A percentile compares a stretch with the other conserved stretches of the same genome.
These are phyloP conservation scores for Thermophis baileyi DNA, from an alignment of 2,113 vertebrate species.

Conservation along the genomic window DNA sequence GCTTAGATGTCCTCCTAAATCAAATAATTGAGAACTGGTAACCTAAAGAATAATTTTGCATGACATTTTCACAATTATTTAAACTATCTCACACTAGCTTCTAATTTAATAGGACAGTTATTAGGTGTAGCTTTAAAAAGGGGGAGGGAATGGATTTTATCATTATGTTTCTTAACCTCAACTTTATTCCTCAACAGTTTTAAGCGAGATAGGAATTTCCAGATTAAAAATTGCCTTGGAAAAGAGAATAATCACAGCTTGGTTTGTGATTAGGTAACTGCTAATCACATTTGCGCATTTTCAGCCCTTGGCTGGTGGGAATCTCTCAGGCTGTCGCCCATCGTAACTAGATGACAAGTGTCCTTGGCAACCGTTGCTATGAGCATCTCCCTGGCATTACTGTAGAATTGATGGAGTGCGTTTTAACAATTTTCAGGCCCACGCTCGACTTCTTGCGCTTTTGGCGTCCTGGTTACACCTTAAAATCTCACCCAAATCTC, in stretches of 20 bases:
- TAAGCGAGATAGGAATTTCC: not conserved
- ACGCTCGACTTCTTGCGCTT: not conserved
- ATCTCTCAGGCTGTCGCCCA: not conserved
- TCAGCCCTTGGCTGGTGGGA: not conserved
- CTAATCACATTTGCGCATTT: not conserved
- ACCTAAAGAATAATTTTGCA: not conserved
- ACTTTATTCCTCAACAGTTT: not conserved
- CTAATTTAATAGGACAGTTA: not conserved
- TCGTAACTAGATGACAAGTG: conserved; percentile 14
- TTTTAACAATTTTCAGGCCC: not conserved
- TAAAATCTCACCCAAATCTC: not conserved
- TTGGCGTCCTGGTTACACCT: not conserved
- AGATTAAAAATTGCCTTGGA: not conserved
- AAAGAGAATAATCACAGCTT: too few relatives aligned
- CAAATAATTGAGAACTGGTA: not conserved
- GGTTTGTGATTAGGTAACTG: not conserved
- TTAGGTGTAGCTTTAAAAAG: not conserved
- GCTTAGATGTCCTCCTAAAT: not conserved
- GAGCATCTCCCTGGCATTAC: not conserved
- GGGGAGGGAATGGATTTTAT: not conserved
- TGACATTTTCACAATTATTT: not conserved
- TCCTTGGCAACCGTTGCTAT: conserved; percentile 31
- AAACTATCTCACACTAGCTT: not conserved
- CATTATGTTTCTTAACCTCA: not conserved
- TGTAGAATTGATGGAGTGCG: conserved; percentile 1